Evolutionary conservation across 2,888 invertebrate genomes (phyloP), one percentile per base, ranked within the genome.

Genomic region (Drosophila limbata): DNA sequence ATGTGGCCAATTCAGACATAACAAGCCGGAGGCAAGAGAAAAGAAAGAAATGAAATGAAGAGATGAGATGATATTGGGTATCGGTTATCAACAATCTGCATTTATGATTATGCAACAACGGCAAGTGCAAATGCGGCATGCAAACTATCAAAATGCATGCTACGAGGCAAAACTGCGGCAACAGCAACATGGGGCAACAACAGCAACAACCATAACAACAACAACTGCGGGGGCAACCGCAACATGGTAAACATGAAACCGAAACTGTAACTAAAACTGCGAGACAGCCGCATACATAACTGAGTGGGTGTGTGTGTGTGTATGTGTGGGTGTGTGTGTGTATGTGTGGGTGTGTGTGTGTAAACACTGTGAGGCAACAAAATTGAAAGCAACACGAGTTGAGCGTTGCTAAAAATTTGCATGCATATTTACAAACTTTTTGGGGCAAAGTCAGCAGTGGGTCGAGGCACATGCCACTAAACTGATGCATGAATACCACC

Each of bases 351-450:
- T n/a, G 31, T 33, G 37, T 55, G 52, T 59, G 64, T 59, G 55
- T 59, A 51, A 51, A 53, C 71, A 71, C 50, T 65, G 47, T 31
- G 50, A 65, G 70, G 79, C 69, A 81, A 76, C 88, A 73, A 85
- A 88, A 84, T 88, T 82, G 75, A 88, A 85, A 88, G 83, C 84
- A 64, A 63, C 42, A 33, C 65, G 69, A 67, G 35, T 59, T 35
- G 48, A 45, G 66, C 48, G 42, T 35, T 48, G 45, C 59, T 52
- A 53, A 64, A 88, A 89, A 85, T 86, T 89, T 89, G 88, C 89
- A 88, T 86, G 81, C 88, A 89, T 89, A 89, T 86, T 81, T 89
- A 77, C 79, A 74, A 84, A 84, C 69, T 89, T 84, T 88, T 69
- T 57, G 69, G 61, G 59, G 69, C 68, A 71, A 77, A 77, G 84